phyloP scores from a whole-genome alignment of 2,797 vertebrate species.

The Cheirogaleus major region DNA sequence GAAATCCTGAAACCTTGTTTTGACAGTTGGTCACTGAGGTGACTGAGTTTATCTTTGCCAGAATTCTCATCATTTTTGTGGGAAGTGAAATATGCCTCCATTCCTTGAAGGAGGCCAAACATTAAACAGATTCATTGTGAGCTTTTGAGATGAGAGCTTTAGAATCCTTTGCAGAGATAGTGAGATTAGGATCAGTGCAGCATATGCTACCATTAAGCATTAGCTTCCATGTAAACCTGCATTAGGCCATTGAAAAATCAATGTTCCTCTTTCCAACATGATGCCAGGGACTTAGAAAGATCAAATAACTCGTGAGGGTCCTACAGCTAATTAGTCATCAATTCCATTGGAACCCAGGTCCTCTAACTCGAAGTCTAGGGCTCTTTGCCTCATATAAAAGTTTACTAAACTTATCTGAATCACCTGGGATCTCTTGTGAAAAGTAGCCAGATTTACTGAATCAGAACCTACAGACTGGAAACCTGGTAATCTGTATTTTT shows the following conservation, averaged over 20 bases:
- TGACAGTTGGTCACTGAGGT: slow-evolving; percentile 70
- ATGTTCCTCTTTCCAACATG: neutral
- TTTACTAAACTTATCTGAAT: neutral
- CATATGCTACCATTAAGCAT: neutral
- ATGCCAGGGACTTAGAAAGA: neutral
- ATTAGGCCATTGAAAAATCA: neutral
- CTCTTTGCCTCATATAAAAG: neutral
- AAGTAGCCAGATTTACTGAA: neutral
- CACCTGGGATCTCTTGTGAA: neutral
- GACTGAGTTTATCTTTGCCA: slow-evolving; percentile 62
- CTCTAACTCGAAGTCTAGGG: neutral
- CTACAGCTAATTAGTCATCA: neutral
- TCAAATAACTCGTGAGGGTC: neutral
- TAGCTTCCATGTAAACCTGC: neutral
- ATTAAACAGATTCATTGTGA: slow-evolving; percentile 45
- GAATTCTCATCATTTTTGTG: slow-evolving; percentile 77
- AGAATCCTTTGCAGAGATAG: neutral
- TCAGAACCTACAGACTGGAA: neutral
- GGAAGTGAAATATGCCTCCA: slow-evolving; percentile 54
- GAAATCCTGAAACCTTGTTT: slow-evolving; percentile 65
- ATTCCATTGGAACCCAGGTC: neutral
- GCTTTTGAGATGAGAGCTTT: slow-evolving; percentile 41
- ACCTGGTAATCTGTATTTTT: slow-evolving; percentile 33
- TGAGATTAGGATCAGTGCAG: neutral
- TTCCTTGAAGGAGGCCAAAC: slow-evolving; percentile 37